Percentiles rank a stretch among this genome's conserved stretches.
Conservation (phyloP, 2,888 invertebrate genomes). For the Latrodectus elegans region DNA sequence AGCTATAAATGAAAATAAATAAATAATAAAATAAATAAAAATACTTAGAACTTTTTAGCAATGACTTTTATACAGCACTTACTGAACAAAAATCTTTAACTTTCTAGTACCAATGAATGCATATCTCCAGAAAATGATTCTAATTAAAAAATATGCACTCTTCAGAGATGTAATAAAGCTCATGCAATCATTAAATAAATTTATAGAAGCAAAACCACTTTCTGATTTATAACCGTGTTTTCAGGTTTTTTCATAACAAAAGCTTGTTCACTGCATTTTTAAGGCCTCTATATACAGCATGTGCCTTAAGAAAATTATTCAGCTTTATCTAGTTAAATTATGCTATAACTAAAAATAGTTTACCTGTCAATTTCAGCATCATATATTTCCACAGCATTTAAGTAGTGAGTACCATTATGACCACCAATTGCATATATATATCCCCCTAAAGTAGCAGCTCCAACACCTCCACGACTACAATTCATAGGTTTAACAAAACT, state of each 20-base stretch:
- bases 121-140: no score
- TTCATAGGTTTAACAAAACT: constrained; percentile 68
- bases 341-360: constrained; percentile 67
- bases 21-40: no score
- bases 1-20: no score
- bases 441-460: constrained; percentile 74
- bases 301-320: not conserved
- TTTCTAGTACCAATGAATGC: no score
- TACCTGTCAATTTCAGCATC: constrained; percentile 74
- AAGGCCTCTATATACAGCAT: not conserved
- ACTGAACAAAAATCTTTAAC: no score
- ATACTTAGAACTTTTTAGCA: no score
- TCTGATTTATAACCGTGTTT: not conserved
- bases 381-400: constrained; percentile 71
- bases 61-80: no score
- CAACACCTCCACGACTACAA: constrained; percentile 73
- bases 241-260: not conserved
- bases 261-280: not conserved
- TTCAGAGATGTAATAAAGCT: not conserved
- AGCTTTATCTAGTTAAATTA: not conserved
- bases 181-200: not conserved
- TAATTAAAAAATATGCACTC: no score
- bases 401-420: constrained; percentile 72
- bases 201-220: not conserved
- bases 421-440: constrained; percentile 75